Evolutionary conservation across 1,140 invertebrate genomes (phyloP), one percentile per base, ranked within the genome.

Genomic region (Drosophila mayri): DNA sequence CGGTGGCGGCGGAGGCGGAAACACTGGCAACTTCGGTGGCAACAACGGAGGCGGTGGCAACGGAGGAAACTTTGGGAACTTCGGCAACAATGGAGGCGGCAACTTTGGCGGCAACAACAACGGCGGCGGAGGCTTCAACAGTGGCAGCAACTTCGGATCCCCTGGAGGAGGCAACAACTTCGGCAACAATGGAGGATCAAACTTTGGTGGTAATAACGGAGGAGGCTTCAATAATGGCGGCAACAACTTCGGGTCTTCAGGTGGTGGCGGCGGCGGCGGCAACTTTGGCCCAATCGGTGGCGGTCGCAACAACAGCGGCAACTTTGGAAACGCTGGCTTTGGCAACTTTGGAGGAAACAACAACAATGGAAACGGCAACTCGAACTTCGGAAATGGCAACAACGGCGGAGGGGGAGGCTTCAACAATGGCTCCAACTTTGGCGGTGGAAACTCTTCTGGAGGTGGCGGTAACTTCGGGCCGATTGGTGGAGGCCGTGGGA

Each of bases 391-490:
- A 16, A 63, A 49, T 6, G 65, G 43, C 77, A 57, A 79, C 46
- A 75, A 78, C 38, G 52, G 55, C 18, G 74, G 78, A 22, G 60
- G 60, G 4, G 68, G 74, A 18, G 72, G 74, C 35, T 66, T 74
- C 9, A 81, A 81, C 40, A 81, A 76, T 50, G 78, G 71, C 60
- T 50, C 47, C 38, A 83, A 83, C 38, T 76, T 66, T 35, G 54
- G 62, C 7, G 66, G 66, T 1, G 47, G 57, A 60, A 52, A 70
- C 38, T 41, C 52, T 7, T 30, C 55, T n/a, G 67, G 68, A 8
- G 75, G 77, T n/a, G 78, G 78, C 8, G 84, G 84, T 20, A 79
- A 82, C 57, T 90, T 90, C 22, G 82, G 86, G 4, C 77, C 86
- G 16, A 81, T 90, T 28, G 85, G 85, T 12, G 85, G 85, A 18